Evolutionary conservation across 2,888 invertebrate species (phyloP).

Genomic region (Aspidapion aeneum): DNA sequence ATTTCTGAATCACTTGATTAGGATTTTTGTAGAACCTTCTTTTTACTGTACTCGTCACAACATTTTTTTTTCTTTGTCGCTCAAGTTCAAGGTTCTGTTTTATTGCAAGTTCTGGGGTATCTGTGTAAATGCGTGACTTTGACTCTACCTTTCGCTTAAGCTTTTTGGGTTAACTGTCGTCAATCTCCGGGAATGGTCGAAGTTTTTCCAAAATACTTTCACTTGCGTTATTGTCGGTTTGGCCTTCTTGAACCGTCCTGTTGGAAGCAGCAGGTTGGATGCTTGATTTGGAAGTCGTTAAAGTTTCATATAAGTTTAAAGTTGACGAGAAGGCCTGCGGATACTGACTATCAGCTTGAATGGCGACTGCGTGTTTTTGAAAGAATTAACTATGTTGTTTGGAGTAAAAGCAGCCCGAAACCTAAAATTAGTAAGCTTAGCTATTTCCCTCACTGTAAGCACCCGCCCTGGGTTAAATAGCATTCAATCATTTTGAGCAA

Average conservation of each 20-base stretch:
- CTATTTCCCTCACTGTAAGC: slow-evolving; percentile 14
- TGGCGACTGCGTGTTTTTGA: neutral
- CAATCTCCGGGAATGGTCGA: slow-evolving; percentile 9
- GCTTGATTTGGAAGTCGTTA: neutral
- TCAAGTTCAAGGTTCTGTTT: slow-evolving; percentile 6
- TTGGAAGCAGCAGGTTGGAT: neutral
- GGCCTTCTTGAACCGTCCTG: neutral
- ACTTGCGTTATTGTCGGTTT: neutral
- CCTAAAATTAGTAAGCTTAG: neutral
- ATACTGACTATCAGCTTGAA: neutral
- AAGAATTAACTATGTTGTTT: slow-evolving; percentile 10
- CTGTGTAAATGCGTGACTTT: slow-evolving; percentile 13
- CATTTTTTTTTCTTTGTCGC: slow-evolving; percentile 13
- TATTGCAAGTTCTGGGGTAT: slow-evolving; percentile 1
- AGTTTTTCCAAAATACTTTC: slow-evolving; percentile 6
- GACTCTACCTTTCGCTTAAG: slow-evolving; percentile 7
- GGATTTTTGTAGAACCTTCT: slow-evolving; percentile 6
- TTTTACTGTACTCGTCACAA: too few relatives aligned
- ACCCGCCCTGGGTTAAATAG: too few relatives aligned
- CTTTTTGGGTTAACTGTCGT: neutral
- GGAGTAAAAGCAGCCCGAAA: slow-evolving; percentile 11
- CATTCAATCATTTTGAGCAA: too few relatives aligned
- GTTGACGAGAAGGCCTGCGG: slow-evolving; percentile 1
- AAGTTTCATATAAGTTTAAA: neutral
- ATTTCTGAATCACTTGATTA: slow-evolving; percentile 10